A percentile compares a stretch with the other conserved stretches of the same genome.
Evolutionary conservation across 2,113 vertebrate genomes (phyloP).

Genomic region (Platichthys flesus): DNA sequence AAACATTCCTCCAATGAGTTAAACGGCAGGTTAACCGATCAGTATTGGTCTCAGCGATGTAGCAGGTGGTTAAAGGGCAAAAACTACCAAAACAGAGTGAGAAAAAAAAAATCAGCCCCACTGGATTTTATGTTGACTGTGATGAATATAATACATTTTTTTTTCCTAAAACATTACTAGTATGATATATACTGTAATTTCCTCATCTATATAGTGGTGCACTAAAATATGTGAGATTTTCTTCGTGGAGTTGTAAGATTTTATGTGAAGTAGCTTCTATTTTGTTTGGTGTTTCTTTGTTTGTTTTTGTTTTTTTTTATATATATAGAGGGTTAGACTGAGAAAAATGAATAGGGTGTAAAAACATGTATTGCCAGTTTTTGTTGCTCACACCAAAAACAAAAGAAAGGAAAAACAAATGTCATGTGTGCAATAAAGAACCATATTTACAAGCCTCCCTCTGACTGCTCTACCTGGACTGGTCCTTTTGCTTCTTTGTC

Average conservation of each 20-base stretch:
- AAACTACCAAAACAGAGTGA: slow-evolving; percentile 62
- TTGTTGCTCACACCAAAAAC: slow-evolving; percentile 77
- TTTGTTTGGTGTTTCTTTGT: slow-evolving; percentile 73
- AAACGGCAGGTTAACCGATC: slow-evolving; percentile 67
- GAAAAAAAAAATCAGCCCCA: slow-evolving; percentile 43
- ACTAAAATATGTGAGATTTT: slow-evolving; percentile 74
- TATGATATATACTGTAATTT: slow-evolving; percentile 64
- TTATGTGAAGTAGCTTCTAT: slow-evolving; percentile 71
- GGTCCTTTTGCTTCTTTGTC: slow-evolving; percentile 59
- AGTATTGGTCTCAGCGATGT: slow-evolving; percentile 54
- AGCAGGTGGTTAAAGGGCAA: slow-evolving; percentile 73
- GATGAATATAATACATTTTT: slow-evolving; percentile 50
- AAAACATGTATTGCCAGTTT: slow-evolving; percentile 74
- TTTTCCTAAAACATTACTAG: slow-evolving; percentile 26
- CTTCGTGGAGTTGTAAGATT: slow-evolving; percentile 67
- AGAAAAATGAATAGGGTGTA: slow-evolving; percentile 62
- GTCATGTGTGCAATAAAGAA: slow-evolving; percentile 85
- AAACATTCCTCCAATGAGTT: slow-evolving; percentile 82
- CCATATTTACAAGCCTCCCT: slow-evolving; percentile 73
- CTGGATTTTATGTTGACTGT: slow-evolving; percentile 62
- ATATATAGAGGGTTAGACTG: slow-evolving; percentile 62
- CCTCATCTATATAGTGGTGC: slow-evolving; percentile 68
- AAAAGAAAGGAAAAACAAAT: slow-evolving; percentile 55
- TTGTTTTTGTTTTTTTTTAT: slow-evolving; percentile 73
- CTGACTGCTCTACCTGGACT: slow-evolving; percentile 70